phyloP scores from a whole-genome alignment of 2,797 vertebrate species.

The Enteromius trimaculatus region DNA sequence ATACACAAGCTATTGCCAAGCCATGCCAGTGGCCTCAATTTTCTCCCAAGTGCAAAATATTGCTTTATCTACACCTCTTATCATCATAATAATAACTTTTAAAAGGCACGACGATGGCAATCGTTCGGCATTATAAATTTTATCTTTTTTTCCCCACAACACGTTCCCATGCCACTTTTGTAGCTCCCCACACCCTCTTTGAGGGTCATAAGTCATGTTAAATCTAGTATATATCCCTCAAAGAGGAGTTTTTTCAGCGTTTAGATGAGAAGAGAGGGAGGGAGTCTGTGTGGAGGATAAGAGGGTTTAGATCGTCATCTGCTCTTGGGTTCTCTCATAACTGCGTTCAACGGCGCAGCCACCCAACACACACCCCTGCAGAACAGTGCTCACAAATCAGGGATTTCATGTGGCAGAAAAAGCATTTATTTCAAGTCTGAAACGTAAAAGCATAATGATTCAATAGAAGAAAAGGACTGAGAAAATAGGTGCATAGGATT shows the following conservation, averaged over 20 bases:
- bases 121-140: background rate
- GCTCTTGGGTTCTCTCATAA: slow-evolving; percentile 76
- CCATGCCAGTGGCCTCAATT: background rate
- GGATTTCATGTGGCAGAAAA: slow-evolving; percentile 66
- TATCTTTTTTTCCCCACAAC: slow-evolving; percentile 51
- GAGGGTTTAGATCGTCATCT: slow-evolving; percentile 81
- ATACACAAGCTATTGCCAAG: background rate
- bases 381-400: slow-evolving; percentile 70
- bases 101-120: background rate
- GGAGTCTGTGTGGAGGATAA: slow-evolving; percentile 79
- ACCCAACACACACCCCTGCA: slow-evolving; percentile 71
- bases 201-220: slow-evolving; percentile 74
- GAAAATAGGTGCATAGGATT: background rate
- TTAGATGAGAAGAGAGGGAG: slow-evolving; percentile 70
- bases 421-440: slow-evolving; percentile 51
- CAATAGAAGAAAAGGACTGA: slow-evolving; percentile 13
- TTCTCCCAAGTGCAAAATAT: background rate
- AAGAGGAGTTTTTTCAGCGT: slow-evolving; percentile 76
- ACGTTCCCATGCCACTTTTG: slow-evolving; percentile 76
- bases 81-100: background rate
- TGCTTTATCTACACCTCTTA: background rate
- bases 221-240: slow-evolving; percentile 79
- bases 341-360: slow-evolving; percentile 71
- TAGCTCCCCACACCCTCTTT: slow-evolving; percentile 68
- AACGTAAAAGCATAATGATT: slow-evolving; percentile 23